Evolutionary conservation across 2,888 invertebrate species (phyloP), one percentile per base, ranked within the genome.

Genomic region (Carpatolechia fugitivella): DNA sequence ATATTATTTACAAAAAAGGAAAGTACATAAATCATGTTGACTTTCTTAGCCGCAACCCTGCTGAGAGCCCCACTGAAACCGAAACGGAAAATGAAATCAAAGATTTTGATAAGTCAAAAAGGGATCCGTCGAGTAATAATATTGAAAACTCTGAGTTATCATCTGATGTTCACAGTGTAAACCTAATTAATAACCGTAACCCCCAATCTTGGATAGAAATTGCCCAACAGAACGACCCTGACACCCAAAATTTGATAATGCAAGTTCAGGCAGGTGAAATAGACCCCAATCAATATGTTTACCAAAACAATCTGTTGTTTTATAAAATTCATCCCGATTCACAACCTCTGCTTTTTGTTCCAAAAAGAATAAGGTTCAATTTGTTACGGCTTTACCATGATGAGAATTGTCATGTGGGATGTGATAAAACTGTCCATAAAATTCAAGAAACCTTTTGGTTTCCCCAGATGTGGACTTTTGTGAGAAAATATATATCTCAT

Each of bases 381-480:
- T 1, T 69, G 0, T 51, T 65, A 11, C 14, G 53, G n/a, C 47
- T 69, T 0, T 68, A 56, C 38, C 68, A 67, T 47, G 66, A 66
- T 18, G 62, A 67, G 31, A 60, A 60, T 18, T 60, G 60, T 41
- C 60, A 60, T 11, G 48, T 33, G 16, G 60, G 53, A 0, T 60
- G 24, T 35, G 46, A 58, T 8, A 64, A 66, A 47, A 57, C 56
- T 0, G 8, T 52, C 0, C 3, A 38, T 7, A 65, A 65, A 54
- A 35, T 65, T 11, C 1, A 11, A 4, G 60, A 66, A 46, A 14
- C 64, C 33, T 67, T 68, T 57, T 66, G 66, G 68, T 67, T 69
- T 38, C 66, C 68, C 1, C 7, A 29, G 1, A 57, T 64, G 40
- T 8, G 53, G 0, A 20, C 46, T 1, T 64, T 59, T 47, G 38